A percentile compares a stretch with the other conserved stretches of the same genome.
Evolutionary conservation across 2,888 invertebrate genomes (phyloP).

Genomic region (Archaeoteleia sp.): DNA sequence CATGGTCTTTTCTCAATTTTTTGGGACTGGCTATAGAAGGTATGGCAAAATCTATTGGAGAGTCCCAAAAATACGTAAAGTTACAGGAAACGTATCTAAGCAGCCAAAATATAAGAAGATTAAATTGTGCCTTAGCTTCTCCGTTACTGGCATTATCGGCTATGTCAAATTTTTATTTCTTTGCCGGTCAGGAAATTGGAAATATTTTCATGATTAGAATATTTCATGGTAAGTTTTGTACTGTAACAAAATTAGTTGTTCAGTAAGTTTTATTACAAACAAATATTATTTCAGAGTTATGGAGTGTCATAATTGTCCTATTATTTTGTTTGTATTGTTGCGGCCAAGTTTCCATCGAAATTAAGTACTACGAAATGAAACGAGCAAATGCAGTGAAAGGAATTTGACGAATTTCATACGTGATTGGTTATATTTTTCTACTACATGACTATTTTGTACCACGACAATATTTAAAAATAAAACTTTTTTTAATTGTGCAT

Average conservation of each 20-base stretch:
- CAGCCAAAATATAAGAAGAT: slow-evolving; percentile 76
- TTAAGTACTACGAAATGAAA: slow-evolving; percentile 69
- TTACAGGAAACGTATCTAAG: slow-evolving; percentile 73
- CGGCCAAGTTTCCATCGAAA: slow-evolving; percentile 77
- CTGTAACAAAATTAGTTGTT: slow-evolving; percentile 37
- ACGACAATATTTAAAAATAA: neutral
- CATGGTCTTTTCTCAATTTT: slow-evolving; percentile 93
- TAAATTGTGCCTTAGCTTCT: slow-evolving; percentile 82
- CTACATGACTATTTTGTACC: neutral
- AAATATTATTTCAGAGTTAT: slow-evolving; percentile 65
- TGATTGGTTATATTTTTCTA: too few species aligned
- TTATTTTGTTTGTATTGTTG: slow-evolving; percentile 77
- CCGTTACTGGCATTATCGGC: slow-evolving; percentile 87
- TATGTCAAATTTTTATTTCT: slow-evolving; percentile 91
- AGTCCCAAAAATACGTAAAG: slow-evolving; percentile 74
- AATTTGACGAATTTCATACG: neutral
- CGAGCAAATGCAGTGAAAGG: slow-evolving; percentile 16
- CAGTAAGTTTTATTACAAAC: slow-evolving; percentile 18
- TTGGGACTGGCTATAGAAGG: slow-evolving; percentile 85
- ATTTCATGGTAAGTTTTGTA: slow-evolving; percentile 76
- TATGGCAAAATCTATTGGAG: slow-evolving; percentile 76
- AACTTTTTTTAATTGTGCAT: neutral
- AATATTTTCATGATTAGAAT: slow-evolving; percentile 81
- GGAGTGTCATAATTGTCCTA: slow-evolving; percentile 65
- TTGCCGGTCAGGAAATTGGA: slow-evolving; percentile 85